Base-by-base conservation (phyloP, 2,888 invertebrate genomes). In the Ethmia dodecea region DNA sequence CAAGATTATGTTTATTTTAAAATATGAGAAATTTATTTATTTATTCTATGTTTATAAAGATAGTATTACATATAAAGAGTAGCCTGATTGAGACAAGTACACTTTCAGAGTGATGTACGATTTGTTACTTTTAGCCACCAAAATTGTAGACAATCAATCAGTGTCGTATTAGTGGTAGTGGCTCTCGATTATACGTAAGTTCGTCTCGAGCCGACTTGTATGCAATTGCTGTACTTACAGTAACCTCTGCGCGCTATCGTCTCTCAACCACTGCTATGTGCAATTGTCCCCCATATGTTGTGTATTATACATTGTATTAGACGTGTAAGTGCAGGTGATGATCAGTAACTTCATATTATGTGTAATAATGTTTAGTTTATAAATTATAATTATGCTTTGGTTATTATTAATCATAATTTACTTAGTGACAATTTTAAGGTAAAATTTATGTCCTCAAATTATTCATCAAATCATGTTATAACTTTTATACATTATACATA, bases 351-450 rank as follows among this genome's bases (percentile, higher is more conserved):
- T 64, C 66, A 70, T 74, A 70, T 70, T 61, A 67, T 69, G 64
- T 68, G 65, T 75, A 78, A 81, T 78, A 70, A 77, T 78, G 70
- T 72, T 78, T 81, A 81, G 79, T 79, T 80, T 77, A 60, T 80
- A 60, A 79, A 77, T 69, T 79, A n/a, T 78, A 69, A 26, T 33
- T 22, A 33, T 72, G 75, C 73, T 84, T 83, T 73, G 74, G 76
- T 81, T 83, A 80, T 75, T 76, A 76, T 75, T 80, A 79, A 74
- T 75, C 69, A 78, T 79, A 77, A 71, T 79, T 83, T 75, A 77
- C 76, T 75, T 77, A 81, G 79, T 69, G 74, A 76, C 73, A 73
- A 74, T 72, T 77, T 67, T 55, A 73, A 71, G 59, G 28, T 67
- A 56, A 63, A 71, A 65, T 59, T 66, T 53, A 71, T 77, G 76